A percentile compares a stretch with the other conserved stretches of the same genome.
Conservation (phyloP, 1,140 invertebrate species). For the Cheumatopsyche charites region DNA sequence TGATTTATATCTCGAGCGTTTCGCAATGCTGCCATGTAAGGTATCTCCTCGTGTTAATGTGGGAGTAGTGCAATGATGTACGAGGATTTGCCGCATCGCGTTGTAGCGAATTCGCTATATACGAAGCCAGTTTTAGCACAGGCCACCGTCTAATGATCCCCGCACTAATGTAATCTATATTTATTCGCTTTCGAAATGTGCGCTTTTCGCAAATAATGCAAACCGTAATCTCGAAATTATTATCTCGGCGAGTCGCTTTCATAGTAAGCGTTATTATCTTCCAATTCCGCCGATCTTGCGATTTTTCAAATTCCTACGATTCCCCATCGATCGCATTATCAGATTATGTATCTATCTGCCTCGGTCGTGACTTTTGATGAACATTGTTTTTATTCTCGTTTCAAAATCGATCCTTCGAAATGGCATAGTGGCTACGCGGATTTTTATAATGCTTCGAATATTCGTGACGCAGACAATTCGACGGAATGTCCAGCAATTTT, state of each 20-base stretch:
- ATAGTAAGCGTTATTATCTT: slow-evolving; percentile 7
- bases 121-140: no score
- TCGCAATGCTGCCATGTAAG: slow-evolving; percentile 29
- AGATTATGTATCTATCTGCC: background rate
- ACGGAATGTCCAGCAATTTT: no score
- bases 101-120: background rate
- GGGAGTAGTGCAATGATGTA: slow-evolving; percentile 29
- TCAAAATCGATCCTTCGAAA: background rate
- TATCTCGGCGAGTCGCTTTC: background rate
- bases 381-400: background rate
- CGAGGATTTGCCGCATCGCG: slow-evolving; percentile 18
- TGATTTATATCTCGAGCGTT: slow-evolving; percentile 20
- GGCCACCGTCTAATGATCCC: background rate
- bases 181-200: no score
- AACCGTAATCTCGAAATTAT: background rate
- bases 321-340: background rate
- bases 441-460: background rate
- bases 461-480: no score
- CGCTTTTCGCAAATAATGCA: no score
- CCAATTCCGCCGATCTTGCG: background rate
- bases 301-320: slow-evolving; percentile 3
- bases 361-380: slow-evolving; percentile 22
- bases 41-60: slow-evolving; percentile 28
- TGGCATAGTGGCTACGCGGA: no score
- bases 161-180: no score